These are phyloP conservation scores for Triplophysa yarkandensis DNA, from an alignment of 2,797 vertebrate genomes.

Conservation along the genomic window DNA sequence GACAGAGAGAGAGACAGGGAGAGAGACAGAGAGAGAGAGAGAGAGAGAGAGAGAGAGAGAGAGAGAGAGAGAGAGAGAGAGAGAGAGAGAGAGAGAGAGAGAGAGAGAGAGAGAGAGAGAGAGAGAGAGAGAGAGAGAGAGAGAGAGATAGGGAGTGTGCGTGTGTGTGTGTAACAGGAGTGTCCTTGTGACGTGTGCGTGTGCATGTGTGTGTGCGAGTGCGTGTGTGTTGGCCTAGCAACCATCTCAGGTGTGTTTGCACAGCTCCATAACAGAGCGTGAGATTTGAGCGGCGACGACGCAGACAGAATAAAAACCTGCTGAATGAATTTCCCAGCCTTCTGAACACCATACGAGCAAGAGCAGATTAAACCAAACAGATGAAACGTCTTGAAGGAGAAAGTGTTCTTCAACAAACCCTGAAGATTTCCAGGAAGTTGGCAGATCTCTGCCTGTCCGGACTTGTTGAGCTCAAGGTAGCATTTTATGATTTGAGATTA, in stretches of 20 bases:
- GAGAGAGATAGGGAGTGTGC: constrained; percentile 41
- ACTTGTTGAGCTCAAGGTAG: constrained; percentile 71
- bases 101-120: constrained; percentile 45
- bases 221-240: constrained; percentile 64
- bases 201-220: constrained; percentile 48
- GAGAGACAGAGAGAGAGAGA: constrained; percentile 59
- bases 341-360: constrained; percentile 35
- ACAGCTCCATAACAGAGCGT: constrained; percentile 53
- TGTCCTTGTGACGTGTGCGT: constrained; percentile 44
- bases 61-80: constrained; percentile 57
- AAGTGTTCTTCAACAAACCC: constrained; percentile 52
- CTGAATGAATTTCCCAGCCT: constrained; percentile 4
- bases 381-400: constrained; percentile 60
- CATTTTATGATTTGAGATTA: constrained; percentile 21
- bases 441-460: constrained; percentile 68
- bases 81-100: constrained; percentile 58
- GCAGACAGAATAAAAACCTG: constrained; percentile 16
- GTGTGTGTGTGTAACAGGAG: constrained; percentile 43
- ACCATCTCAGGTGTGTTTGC: constrained; percentile 71
- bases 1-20: no score
- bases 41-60: constrained; percentile 56
- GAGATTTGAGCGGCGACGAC: neutral
- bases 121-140: constrained; percentile 62
- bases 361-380: constrained; percentile 30
- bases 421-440: constrained; percentile 74